Percentiles rank a stretch among this genome's conserved stretches.
Conservation (phyloP, 2,113 vertebrate species). For the Picathartes gymnocephalus region DNA sequence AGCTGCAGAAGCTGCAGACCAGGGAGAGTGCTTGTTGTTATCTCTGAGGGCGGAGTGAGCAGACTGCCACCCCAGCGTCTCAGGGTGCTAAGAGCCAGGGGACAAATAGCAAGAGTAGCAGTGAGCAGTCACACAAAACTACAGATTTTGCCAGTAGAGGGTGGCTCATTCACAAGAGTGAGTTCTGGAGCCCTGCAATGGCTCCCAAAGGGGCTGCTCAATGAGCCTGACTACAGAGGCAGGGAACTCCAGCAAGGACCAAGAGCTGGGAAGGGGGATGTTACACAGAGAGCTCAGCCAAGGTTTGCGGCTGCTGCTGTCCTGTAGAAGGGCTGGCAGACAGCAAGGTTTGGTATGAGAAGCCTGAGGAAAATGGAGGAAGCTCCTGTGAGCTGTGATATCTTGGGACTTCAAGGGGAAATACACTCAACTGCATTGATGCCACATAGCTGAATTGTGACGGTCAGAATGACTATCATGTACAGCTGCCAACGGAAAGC, state of each 20-base stretch:
- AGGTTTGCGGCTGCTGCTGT: neutral
- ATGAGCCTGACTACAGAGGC: neutral
- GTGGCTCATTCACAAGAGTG: neutral
- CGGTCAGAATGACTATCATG: conserved; percentile 56
- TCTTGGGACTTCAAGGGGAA: neutral
- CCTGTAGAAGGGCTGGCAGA: neutral
- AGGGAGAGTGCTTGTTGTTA: neutral
- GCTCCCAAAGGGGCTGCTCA: neutral
- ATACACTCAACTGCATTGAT: conserved; percentile 77
- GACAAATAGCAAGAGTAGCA: neutral
- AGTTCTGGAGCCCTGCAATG: neutral
- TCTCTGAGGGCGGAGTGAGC: neutral
- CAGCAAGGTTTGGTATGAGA: neutral
- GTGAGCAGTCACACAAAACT: neutral
- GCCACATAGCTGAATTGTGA: conserved; percentile 79
- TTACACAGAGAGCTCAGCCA: neutral
- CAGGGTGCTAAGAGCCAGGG: neutral
- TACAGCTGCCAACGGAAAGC: conserved; percentile 79
- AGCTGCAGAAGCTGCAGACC: neutral
- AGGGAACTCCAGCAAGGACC: neutral
- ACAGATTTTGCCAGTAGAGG: neutral
- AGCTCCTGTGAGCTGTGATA: neutral
- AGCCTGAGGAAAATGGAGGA: neutral
- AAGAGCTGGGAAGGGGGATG: neutral
- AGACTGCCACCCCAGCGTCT: neutral